Conservation (phyloP, 1,140 invertebrate genomes). For the Triops longicaudatus region DNA sequence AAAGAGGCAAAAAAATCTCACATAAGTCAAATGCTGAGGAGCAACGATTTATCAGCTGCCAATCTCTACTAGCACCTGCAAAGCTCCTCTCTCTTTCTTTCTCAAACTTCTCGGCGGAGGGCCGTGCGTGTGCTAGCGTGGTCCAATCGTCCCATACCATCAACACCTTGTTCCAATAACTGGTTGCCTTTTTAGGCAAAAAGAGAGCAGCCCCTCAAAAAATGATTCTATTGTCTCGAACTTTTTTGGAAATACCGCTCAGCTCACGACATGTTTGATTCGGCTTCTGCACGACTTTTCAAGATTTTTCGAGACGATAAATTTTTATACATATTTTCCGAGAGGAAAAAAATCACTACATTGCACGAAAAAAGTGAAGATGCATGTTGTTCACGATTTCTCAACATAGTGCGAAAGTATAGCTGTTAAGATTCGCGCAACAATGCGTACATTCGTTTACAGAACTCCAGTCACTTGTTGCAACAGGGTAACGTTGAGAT, state of each 20-base stretch:
- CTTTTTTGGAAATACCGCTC: neutral
- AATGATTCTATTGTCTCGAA: neutral
- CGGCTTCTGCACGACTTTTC: neutral
- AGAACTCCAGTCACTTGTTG: no score
- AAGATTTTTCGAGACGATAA: neutral
- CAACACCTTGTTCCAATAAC: conserved; percentile 15
- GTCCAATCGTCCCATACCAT: neutral
- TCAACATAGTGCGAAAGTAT: no score
- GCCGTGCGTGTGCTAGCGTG: neutral
- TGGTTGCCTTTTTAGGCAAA: neutral
- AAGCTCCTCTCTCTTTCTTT: neutral
- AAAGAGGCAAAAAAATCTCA: neutral
- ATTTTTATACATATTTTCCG: no score
- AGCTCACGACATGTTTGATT: conserved; percentile 2
- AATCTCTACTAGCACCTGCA: neutral
- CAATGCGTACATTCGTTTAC: no score
- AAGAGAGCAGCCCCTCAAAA: neutral
- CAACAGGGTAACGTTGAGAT: no score
- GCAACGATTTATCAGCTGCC: neutral
- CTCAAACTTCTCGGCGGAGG: neutral
- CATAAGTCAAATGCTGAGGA: neutral
- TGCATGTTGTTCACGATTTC: no score
- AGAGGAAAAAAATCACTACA: no score
- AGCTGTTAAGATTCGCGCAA: no score
- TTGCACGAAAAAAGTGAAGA: no score